Conservation (phyloP, 2,113 vertebrate genomes). For the Bothrops jararaca region DNA sequence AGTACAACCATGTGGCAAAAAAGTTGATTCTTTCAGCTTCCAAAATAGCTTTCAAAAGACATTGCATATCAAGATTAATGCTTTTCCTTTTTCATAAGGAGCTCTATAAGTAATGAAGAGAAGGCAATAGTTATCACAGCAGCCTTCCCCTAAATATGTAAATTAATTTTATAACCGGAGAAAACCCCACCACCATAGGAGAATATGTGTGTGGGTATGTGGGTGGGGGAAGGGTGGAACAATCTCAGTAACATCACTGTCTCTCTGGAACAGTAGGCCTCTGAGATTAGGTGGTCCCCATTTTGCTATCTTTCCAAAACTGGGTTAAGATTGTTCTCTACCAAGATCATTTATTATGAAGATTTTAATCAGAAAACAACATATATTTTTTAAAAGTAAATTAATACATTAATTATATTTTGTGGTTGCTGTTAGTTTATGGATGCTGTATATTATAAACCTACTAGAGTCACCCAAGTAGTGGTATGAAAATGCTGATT, state of each 20-base stretch:
- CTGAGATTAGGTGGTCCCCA: not conserved
- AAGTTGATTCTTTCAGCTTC: not conserved
- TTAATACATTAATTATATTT: not conserved
- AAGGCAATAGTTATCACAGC: not conserved
- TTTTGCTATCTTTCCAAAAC: not conserved
- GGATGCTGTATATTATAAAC: not conserved
- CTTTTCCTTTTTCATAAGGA: not conserved
- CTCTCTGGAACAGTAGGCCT: not conserved
- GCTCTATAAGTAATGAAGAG: not conserved
- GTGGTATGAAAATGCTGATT: not conserved
- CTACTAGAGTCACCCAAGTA: not conserved
- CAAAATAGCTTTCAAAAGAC: not conserved
- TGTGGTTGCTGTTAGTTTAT: not conserved
- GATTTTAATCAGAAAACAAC: not conserved
- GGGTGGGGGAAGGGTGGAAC: not conserved
- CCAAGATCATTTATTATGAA: not conserved
- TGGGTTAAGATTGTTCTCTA: not conserved
- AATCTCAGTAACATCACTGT: not conserved
- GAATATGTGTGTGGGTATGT: not conserved
- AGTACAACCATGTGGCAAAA: not conserved
- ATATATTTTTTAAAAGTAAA: not conserved
- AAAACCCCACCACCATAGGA: not conserved
- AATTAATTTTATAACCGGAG: not conserved
- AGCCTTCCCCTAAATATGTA: not conserved
- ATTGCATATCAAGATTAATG: rapidly evolving